phyloP scores from a whole-genome alignment of 2,888 invertebrate genomes.

The Ochropleura plecta region DNA sequence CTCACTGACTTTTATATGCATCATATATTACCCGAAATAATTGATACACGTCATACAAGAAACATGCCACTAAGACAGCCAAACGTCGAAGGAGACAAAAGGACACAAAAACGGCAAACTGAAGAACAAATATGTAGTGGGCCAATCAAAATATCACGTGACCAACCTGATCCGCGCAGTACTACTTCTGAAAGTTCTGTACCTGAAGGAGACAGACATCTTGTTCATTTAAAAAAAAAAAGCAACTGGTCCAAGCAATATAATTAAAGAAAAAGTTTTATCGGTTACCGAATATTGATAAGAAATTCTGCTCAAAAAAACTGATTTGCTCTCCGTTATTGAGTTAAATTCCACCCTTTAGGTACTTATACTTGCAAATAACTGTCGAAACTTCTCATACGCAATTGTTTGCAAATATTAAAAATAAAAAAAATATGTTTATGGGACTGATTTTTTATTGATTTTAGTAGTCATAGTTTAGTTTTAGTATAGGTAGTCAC shows the following conservation, averaged over 20 bases:
- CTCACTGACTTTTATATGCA: conserved; percentile 17
- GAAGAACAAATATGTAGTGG: neutral
- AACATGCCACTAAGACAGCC: neutral
- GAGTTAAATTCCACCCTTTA: no score
- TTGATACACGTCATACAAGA: conserved; percentile 7
- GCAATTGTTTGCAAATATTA: neutral
- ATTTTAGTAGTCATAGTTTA: neutral
- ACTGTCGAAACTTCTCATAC: neutral
- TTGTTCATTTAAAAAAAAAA: neutral
- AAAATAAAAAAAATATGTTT: neutral
- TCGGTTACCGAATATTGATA: neutral
- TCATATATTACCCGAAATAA: conserved; percentile 10
- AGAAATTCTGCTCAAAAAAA: no score
- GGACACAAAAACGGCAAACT: neutral
- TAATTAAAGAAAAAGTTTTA: neutral
- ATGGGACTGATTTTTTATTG: conserved; percentile 1
- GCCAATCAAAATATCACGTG: neutral
- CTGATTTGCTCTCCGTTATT: no score
- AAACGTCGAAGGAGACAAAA: no score
- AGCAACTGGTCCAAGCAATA: neutral
- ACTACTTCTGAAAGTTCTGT: neutral
- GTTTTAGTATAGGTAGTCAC: neutral
- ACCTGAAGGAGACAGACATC: neutral
- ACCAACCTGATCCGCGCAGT: neutral
- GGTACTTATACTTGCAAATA: no score